Percentiles rank a stretch among this genome's conserved stretches.
phyloP scores from a whole-genome alignment of 1,140 invertebrate species.

The Zaprionus africanus region DNA sequence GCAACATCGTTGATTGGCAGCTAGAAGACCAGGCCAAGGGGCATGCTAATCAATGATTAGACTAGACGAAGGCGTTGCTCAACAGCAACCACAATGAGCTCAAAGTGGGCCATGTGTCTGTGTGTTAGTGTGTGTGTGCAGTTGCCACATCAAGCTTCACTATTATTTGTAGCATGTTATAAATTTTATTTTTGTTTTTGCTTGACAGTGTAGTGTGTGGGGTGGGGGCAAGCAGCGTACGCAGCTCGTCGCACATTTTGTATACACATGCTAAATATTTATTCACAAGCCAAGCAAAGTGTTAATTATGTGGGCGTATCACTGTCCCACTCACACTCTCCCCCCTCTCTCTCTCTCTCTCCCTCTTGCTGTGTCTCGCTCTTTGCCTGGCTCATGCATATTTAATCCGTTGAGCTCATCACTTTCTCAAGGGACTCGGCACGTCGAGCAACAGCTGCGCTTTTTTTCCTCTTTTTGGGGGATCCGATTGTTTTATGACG shows the following conservation, averaged over 20 bases:
- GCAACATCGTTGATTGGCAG: constrained; percentile 51
- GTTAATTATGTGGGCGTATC: constrained; percentile 68
- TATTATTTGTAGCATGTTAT: constrained; percentile 69
- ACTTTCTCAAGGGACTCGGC: constrained; percentile 44
- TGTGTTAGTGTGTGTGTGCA: constrained; percentile 9
- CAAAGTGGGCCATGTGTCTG: constrained; percentile 28
- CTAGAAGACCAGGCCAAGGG: constrained; percentile 47
- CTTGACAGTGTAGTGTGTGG: background rate
- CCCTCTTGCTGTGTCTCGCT: background rate
- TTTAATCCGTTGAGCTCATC: constrained; percentile 70
- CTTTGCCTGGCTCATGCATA: constrained; percentile 17
- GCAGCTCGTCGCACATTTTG: constrained; percentile 15
- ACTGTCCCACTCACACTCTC: constrained; percentile 1
- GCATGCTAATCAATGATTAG: constrained; percentile 57
- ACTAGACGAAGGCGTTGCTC: constrained; percentile 47
- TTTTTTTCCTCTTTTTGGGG: background rate
- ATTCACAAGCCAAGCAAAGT: constrained; percentile 68
- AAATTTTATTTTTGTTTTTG: constrained; percentile 53
- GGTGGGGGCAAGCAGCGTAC: background rate
- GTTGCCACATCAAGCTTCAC: constrained; percentile 55
- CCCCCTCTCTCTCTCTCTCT: background rate
- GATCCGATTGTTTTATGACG: constrained; percentile 19
- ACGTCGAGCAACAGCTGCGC: constrained; percentile 39
- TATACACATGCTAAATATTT: constrained; percentile 75
- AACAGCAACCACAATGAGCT: constrained; percentile 23